Conservation (phyloP, 1,140 invertebrate species). For the Penaeus indicus region DNA sequence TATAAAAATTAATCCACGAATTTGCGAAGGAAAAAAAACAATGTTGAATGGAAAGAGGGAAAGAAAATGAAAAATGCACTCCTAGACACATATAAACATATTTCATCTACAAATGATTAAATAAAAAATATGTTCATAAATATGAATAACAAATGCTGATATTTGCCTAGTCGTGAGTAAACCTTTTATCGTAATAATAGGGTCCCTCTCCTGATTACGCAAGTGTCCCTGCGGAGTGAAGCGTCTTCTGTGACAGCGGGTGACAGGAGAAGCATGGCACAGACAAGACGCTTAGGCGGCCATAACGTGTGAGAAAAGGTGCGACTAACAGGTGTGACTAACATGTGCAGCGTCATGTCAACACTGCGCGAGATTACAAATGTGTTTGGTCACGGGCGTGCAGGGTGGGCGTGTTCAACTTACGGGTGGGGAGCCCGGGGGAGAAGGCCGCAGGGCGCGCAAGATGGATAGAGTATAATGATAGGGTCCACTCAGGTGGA, state of each 20-base stretch:
- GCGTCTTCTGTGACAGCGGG: conserved; percentile 42
- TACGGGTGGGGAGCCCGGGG: conserved; percentile 22
- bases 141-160: no score
- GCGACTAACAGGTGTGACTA: conserved; percentile 46
- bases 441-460: conserved; percentile 36
- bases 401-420: conserved; percentile 37
- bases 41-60: no score
- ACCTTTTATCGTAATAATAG: not conserved
- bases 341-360: conserved; percentile 56
- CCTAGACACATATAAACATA: not conserved
- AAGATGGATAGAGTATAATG: conserved; percentile 64
- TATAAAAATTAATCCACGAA: no score
- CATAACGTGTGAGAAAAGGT: conserved; percentile 24
- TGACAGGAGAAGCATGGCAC: conserved; percentile 16
- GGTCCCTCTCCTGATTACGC: not conserved
- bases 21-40: no score
- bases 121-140: no score
- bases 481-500: conserved; percentile 56
- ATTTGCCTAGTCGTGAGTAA: not conserved
- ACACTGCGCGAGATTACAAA: conserved; percentile 47
- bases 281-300: not conserved
- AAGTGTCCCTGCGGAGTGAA: not conserved
- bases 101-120: not conserved
- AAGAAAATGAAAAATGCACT: no score
- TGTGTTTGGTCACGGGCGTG: conserved; percentile 57